These are phyloP conservation scores for Galeopterus variegatus DNA, from an alignment of 2,113 vertebrate species.

Conservation along the genomic window DNA sequence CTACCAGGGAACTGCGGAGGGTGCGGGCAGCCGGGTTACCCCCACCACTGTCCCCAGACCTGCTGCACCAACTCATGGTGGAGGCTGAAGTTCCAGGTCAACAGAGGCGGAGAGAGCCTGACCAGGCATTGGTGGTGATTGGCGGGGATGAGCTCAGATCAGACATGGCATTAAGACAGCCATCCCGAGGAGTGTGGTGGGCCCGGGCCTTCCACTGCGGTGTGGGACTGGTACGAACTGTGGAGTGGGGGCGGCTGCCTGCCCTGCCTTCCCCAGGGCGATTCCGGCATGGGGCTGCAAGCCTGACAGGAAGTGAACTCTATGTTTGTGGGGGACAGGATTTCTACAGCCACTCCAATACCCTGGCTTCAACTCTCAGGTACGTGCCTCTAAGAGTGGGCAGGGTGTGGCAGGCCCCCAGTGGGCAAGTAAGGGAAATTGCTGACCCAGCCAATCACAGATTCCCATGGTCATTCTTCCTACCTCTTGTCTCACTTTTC, in stretches of 20 bases:
- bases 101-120: conserved; percentile 89
- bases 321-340: conserved; percentile 94
- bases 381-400: conserved; percentile 80
- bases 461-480: conserved; percentile 20
- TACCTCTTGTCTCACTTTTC: neutral
- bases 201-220: conserved; percentile 91
- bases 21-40: conserved; percentile 89
- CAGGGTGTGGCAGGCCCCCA: neutral
- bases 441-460: neutral
- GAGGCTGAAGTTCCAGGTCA: conserved; percentile 85
- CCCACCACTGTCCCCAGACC: conserved; percentile 85
- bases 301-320: conserved; percentile 88
- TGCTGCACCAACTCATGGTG: conserved; percentile 78
- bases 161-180: conserved; percentile 89
- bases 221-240: conserved; percentile 92
- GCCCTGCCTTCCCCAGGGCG: conserved; percentile 92
- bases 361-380: conserved; percentile 94
- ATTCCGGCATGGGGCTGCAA: conserved; percentile 92
- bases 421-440: conserved; percentile 10
- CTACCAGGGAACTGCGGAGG: conserved; percentile 93
- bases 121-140: conserved; percentile 91
- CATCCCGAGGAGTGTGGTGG: conserved; percentile 93
- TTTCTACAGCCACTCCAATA: conserved; percentile 91
- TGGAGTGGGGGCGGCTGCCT: conserved; percentile 93
- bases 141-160: conserved; percentile 92